Conservation (phyloP, 2,888 invertebrate species). For the Tridacna gigas region DNA sequence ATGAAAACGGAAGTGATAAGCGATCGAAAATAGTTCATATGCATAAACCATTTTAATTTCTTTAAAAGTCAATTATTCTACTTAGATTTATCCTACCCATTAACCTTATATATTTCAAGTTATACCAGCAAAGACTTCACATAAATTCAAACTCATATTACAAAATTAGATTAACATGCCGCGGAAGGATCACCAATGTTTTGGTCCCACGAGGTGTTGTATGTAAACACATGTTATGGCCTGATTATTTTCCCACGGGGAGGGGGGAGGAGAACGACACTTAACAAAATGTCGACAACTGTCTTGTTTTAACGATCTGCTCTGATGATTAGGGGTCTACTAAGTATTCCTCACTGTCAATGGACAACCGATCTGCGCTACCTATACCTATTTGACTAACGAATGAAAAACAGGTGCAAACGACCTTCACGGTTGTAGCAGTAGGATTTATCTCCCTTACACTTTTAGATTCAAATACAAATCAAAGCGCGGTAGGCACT, state of each 20-base stretch:
- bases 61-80: background rate
- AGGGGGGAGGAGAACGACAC: background rate
- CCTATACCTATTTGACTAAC: no score
- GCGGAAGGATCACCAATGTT: conserved; percentile 56
- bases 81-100: no score
- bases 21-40: conserved; percentile 60
- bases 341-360: no score
- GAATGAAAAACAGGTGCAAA: no score
- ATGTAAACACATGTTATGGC: conserved; percentile 32
- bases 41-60: background rate
- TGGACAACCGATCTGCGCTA: no score
- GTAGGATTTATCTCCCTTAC: background rate
- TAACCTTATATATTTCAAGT: no score
- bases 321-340: no score
- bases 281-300: background rate
- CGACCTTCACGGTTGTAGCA: background rate
- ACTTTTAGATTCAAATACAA: background rate
- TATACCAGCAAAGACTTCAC: no score
- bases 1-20: conserved; percentile 67
- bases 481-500: no score
- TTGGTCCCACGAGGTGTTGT: conserved; percentile 46
- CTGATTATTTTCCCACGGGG: conserved; percentile 24
- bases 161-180: background rate
- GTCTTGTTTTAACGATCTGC: no score
- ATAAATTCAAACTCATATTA: background rate